Evolutionary conservation across 2,113 vertebrate genomes (phyloP).

Genomic region (Oncorhynchus nerka): DNA sequence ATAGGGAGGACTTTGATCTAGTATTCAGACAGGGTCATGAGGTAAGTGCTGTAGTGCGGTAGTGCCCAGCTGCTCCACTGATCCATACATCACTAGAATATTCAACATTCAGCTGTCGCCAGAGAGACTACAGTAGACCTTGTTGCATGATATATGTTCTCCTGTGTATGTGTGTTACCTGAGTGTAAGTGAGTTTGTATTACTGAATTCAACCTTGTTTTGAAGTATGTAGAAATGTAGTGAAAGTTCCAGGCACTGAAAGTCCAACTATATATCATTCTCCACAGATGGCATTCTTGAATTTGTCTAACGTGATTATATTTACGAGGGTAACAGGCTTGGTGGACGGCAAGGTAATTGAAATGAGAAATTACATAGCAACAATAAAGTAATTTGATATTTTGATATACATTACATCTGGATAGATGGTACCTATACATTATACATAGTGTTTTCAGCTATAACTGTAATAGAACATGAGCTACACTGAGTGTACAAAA

Average conservation of each 20-base stretch:
- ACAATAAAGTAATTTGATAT: no score
- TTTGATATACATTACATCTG: no score
- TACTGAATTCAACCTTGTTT: background rate
- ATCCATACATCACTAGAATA: background rate
- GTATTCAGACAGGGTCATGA: slow-evolving; percentile 5
- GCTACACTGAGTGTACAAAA: no score
- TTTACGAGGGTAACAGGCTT: background rate
- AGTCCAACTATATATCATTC: background rate
- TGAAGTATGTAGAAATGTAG: background rate
- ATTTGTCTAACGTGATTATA: background rate
- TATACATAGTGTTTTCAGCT: no score
- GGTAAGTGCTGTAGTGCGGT: background rate
- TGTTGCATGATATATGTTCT: background rate
- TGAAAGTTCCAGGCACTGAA: background rate
- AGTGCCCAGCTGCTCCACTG: background rate
- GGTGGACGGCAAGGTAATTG: background rate
- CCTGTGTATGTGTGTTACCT: background rate
- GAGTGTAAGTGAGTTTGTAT: background rate
- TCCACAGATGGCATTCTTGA: background rate
- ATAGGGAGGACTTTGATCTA: slow-evolving; percentile 4
- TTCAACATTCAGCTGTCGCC: background rate
- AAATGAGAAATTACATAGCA: background rate
- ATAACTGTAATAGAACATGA: no score
- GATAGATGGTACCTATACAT: no score
- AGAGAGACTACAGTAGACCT: background rate